phyloP scores from a whole-genome alignment of 2,888 invertebrate genomes.

The Anagyrus pseudococci region DNA sequence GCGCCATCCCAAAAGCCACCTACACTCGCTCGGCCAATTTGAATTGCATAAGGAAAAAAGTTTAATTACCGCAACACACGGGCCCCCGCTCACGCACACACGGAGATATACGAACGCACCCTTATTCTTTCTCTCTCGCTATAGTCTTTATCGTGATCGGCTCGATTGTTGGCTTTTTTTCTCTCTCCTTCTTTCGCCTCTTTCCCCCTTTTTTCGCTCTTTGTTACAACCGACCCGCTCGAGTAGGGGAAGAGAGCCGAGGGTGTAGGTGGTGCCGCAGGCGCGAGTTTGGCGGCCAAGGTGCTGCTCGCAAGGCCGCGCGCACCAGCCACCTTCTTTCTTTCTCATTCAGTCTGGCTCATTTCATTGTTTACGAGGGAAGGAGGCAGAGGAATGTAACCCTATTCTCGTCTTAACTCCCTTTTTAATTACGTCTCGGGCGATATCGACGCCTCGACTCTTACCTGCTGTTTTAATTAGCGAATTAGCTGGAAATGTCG shows the following conservation, averaged over 20 bases:
- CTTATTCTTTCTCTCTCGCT: neutral
- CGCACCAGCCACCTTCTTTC: neutral
- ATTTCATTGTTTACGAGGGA: slow-evolving; percentile 12
- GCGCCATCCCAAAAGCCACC: no score
- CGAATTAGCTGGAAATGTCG: no score
- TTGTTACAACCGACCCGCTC: neutral
- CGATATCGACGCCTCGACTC: slow-evolving; percentile 10
- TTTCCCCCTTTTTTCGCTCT: neutral
- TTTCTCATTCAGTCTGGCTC: neutral
- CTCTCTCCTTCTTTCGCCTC: neutral
- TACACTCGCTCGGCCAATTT: slow-evolving; percentile 2
- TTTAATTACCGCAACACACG: slow-evolving; percentile 19
- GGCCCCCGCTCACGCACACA: no score
- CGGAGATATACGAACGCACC: no score
- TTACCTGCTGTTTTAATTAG: slow-evolving; percentile 22
- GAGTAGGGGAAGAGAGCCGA: neutral
- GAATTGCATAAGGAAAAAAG: slow-evolving; percentile 9
- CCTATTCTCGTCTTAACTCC: slow-evolving; percentile 7
- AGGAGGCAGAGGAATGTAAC: neutral
- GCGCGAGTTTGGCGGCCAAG: neutral
- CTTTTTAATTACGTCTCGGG: slow-evolving; percentile 1
- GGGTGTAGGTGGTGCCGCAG: neutral
- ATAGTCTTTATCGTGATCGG: slow-evolving; percentile 16
- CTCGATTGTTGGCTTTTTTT: neutral
- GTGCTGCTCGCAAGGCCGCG: neutral